phyloP scores from a whole-genome alignment of 1,140 invertebrate genomes.

The Tachypleus tridentatus region DNA sequence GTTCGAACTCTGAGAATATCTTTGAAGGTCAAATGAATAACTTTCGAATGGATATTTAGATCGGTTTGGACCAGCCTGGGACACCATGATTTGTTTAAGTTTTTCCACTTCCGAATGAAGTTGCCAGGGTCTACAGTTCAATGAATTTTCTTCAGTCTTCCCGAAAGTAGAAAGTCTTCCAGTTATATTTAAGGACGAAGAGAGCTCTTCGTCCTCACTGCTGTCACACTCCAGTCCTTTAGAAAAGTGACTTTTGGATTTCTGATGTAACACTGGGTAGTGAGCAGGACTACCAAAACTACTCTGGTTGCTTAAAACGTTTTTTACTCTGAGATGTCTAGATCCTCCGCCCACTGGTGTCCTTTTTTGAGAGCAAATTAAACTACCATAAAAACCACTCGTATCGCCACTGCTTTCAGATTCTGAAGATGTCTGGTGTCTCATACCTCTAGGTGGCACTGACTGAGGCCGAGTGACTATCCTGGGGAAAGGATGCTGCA shows the following conservation, averaged over 20 bases:
- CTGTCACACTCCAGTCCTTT: constrained; percentile 69
- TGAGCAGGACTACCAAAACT: constrained; percentile 11
- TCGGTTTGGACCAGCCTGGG: too few relatives aligned
- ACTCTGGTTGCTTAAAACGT: not conserved
- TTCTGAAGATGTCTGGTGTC: constrained; percentile 11
- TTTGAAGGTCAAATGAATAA: too few relatives aligned
- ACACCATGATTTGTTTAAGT: too few relatives aligned
- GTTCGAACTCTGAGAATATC: too few relatives aligned
- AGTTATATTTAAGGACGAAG: not conserved
- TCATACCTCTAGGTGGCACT: constrained; percentile 12
- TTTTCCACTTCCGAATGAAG: too few relatives aligned
- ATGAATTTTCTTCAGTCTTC: too few relatives aligned
- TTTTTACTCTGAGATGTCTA: not conserved
- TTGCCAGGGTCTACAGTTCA: too few relatives aligned
- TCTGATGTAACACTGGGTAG: constrained; percentile 6
- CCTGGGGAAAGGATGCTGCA: not conserved
- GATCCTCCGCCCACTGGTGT: not conserved
- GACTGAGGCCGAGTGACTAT: constrained; percentile 36
- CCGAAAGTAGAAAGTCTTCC: too few relatives aligned
- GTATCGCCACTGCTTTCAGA: constrained; percentile 15
- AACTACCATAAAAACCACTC: constrained; percentile 8
- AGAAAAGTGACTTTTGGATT: constrained; percentile 47
- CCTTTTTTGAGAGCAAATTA: constrained; percentile 12
- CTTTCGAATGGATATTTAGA: too few relatives aligned
- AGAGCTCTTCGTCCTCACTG: constrained; percentile 20